Percentiles rank a stretch among this genome's conserved stretches.
Evolutionary conservation across 2,113 vertebrate species (phyloP).

Genomic region (Chlorocebus sabaeus): DNA sequence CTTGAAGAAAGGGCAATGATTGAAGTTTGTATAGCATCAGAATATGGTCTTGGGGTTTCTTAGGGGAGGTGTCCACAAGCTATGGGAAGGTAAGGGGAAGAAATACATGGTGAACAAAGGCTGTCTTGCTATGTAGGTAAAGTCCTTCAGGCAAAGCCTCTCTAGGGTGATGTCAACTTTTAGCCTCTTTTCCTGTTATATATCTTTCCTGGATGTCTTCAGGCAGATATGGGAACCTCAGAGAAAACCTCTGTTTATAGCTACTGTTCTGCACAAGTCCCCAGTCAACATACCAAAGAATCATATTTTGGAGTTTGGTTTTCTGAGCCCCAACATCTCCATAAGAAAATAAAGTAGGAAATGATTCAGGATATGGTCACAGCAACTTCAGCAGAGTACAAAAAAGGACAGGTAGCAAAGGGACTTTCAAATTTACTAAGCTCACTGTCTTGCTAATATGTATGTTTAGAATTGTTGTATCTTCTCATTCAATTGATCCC

Average conservation of each 20-base stretch:
- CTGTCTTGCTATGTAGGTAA: not conserved
- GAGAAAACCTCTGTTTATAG: not conserved
- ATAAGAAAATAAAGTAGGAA: not conserved
- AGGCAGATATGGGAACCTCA: not conserved
- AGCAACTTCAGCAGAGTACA: not conserved
- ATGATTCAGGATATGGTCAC: not conserved
- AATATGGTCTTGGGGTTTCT: not conserved
- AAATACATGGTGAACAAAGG: not conserved
- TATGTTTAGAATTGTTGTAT: not conserved
- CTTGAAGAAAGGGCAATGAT: not conserved
- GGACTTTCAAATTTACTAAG: not conserved
- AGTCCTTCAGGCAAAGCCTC: not conserved
- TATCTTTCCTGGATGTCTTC: not conserved
- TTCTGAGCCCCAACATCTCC: not conserved
- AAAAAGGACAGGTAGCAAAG: not conserved
- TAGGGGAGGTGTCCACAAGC: not conserved
- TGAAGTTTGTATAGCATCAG: not conserved
- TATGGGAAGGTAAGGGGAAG: not conserved
- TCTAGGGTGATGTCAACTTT: not conserved
- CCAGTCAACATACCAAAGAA: not conserved
- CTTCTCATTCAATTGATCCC: not conserved
- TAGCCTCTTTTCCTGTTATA: not conserved
- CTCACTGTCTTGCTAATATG: not conserved
- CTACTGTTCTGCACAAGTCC: not conserved
- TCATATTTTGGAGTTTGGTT: not conserved